A percentile compares a stretch with the other conserved stretches of the same genome.
phyloP scores from a whole-genome alignment of 2,888 invertebrate species.

The Mechanitis messenoides region DNA sequence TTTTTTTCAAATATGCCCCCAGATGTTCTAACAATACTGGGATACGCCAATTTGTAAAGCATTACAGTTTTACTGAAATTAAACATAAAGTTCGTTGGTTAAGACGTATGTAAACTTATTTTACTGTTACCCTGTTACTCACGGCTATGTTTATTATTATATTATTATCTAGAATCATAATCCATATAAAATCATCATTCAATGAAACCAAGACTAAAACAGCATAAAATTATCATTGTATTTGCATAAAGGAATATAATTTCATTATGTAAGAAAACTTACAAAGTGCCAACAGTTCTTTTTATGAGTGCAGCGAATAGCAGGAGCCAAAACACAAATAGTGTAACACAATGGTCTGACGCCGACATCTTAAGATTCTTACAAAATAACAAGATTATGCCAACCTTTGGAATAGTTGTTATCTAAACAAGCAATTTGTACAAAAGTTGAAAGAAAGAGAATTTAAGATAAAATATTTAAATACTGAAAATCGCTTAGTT shows the following conservation, averaged over 20 bases:
- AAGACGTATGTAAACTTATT: too few species aligned
- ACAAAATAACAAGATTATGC: background rate
- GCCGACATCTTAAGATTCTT: constrained; percentile 3
- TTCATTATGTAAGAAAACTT: constrained; percentile 1
- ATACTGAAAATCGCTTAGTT: too few species aligned
- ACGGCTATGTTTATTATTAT: too few species aligned
- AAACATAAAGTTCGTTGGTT: background rate
- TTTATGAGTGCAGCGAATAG: constrained; percentile 44
- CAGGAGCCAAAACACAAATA: constrained; percentile 65
- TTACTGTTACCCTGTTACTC: too few species aligned
- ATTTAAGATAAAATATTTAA: background rate
- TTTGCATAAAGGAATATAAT: background rate
- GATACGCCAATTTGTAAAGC: background rate
- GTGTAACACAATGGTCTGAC: constrained; percentile 26
- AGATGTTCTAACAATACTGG: constrained; percentile 18
- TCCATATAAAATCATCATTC: too few species aligned
- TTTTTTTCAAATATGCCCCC: constrained; percentile 18
- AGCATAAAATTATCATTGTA: background rate
- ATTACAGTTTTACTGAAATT: background rate
- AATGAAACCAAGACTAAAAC: background rate
- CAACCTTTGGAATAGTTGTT: background rate
- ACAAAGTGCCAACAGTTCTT: constrained; percentile 26
- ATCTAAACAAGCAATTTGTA: background rate
- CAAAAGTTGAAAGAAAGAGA: background rate
- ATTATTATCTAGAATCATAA: too few species aligned